phyloP scores from a whole-genome alignment of 1,140 invertebrate genomes.

The Drosophila pandora region DNA sequence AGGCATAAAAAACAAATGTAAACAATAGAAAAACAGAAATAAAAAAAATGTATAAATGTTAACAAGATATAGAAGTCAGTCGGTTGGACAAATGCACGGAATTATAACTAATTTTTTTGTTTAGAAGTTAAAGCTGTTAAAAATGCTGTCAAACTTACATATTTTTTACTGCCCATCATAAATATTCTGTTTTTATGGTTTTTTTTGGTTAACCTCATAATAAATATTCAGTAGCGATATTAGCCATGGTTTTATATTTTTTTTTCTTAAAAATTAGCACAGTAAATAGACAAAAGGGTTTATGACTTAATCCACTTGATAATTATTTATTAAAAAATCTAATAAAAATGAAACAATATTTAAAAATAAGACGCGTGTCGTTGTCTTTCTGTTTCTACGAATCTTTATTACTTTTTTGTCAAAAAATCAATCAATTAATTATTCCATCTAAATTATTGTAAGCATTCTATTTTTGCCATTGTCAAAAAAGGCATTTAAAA shows the following conservation, averaged over 20 bases:
- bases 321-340: too few species aligned
- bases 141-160: constrained; percentile 11
- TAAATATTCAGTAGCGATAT: constrained; percentile 20
- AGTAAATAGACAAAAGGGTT: too few species aligned
- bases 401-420: too few species aligned
- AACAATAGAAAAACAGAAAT: constrained; percentile 32
- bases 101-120: constrained; percentile 28
- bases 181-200: constrained; percentile 19
- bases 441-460: neutral
- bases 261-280: neutral
- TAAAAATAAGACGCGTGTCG: neutral
- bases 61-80: constrained; percentile 24
- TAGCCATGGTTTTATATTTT: neutral
- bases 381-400: too few species aligned
- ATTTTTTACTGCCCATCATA: constrained; percentile 25
- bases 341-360: too few species aligned
- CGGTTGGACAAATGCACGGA: constrained; percentile 17
- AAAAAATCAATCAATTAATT: neutral
- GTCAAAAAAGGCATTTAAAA: neutral
- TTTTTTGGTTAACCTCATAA: constrained; percentile 20
- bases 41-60: constrained; percentile 4
- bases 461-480: constrained; percentile 4
- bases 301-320: too few species aligned
- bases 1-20: constrained; percentile 22
- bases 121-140: constrained; percentile 1